Conservation (phyloP, 2,797 vertebrate species). For the Hyperoplus immaculatus region DNA sequence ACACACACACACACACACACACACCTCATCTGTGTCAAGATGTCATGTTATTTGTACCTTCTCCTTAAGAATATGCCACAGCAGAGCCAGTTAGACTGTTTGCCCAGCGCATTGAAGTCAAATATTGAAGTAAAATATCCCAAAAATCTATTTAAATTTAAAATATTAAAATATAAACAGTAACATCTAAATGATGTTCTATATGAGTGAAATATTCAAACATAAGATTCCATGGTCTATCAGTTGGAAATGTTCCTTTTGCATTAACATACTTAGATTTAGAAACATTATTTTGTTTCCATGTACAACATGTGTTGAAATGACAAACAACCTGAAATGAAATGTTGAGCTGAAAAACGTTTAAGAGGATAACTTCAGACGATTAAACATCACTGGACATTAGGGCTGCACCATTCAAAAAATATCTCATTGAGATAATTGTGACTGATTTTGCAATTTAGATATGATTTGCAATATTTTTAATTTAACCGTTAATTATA, state of each 20-base stretch:
- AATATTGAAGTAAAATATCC: background rate
- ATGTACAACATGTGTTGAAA: too few relatives aligned
- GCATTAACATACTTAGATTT: background rate
- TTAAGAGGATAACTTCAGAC: background rate
- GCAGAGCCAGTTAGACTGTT: background rate
- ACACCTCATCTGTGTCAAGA: slow-evolving; percentile 26
- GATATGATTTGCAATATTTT: too few relatives aligned
- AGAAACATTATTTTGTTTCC: too few relatives aligned
- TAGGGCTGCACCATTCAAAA: too few relatives aligned
- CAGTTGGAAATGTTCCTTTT: background rate
- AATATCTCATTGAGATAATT: too few relatives aligned
- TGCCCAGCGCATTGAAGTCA: background rate
- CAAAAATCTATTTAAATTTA: background rate
- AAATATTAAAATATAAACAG: background rate
- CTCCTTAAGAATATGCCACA: background rate
- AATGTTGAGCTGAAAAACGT: background rate
- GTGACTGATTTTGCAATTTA: too few relatives aligned
- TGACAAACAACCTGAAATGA: too few relatives aligned
- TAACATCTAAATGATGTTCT: background rate
- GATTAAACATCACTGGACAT: background rate
- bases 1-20: slow-evolving; percentile 51
- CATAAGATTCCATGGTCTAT: background rate
- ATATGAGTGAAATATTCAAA: background rate
- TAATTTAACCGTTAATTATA: too few relatives aligned
- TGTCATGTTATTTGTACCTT: background rate